Conservation (phyloP, 2,113 vertebrate species). For the Hippocampus guttulatus region DNA sequence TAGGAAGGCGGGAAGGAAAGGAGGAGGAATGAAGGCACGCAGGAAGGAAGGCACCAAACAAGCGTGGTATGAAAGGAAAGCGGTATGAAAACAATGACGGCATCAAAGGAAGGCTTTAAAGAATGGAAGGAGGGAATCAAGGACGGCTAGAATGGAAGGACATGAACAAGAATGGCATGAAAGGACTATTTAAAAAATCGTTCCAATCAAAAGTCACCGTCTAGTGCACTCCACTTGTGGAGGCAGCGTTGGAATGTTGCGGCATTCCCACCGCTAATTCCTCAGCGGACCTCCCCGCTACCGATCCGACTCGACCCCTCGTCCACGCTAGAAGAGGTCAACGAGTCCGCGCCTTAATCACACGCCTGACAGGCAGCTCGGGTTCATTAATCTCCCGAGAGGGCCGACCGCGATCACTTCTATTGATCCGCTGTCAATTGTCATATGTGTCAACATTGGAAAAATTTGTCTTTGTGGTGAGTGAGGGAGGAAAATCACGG, state of each 20-base stretch:
- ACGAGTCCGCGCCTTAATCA: slow-evolving; percentile 39
- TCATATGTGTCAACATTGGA: background rate
- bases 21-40: too few relatives aligned
- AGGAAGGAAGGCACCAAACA: too few relatives aligned
- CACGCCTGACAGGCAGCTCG: slow-evolving; percentile 26
- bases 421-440: background rate
- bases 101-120: too few relatives aligned
- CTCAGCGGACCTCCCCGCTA: slow-evolving; percentile 41
- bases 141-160: too few relatives aligned
- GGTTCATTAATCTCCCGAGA: slow-evolving; percentile 26
- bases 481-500: background rate
- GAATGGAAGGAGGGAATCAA: too few relatives aligned
- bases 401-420: background rate
- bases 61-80: too few relatives aligned
- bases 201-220: too few relatives aligned
- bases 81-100: too few relatives aligned
- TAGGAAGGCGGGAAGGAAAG: too few relatives aligned
- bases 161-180: too few relatives aligned
- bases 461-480: background rate
- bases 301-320: slow-evolving; percentile 51
- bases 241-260: background rate
- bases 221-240: background rate
- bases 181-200: too few relatives aligned
- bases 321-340: slow-evolving; percentile 48
- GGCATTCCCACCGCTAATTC: slow-evolving; percentile 44